Evolutionary conservation across 2,888 invertebrate species (phyloP).

Genomic region (Rhagonycha lutea): DNA sequence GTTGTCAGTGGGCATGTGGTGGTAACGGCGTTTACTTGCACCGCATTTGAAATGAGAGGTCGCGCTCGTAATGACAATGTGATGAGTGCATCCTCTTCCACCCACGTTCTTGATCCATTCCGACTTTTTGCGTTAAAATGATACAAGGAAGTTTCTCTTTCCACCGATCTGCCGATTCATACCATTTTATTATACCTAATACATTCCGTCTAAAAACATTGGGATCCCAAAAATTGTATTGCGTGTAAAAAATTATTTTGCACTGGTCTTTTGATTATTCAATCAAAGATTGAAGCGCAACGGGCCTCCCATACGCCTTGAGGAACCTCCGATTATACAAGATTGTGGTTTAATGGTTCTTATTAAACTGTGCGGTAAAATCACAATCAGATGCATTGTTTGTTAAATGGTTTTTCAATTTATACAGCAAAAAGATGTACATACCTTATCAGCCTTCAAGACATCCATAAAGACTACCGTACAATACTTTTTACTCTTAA

Average conservation of each 20-base stretch:
- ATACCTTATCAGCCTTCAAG: not conserved
- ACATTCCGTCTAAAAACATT: too few species aligned
- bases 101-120: constrained; percentile 18
- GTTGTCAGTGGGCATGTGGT: constrained; percentile 57
- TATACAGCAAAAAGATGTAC: not conserved
- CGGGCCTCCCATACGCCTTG: not conserved
- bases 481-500: not conserved
- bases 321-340: not conserved
- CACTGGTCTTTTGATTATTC: not conserved
- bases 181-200: too few species aligned
- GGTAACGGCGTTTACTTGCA: constrained; percentile 54
- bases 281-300: not conserved
- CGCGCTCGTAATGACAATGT: constrained; percentile 54
- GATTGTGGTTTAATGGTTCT: not conserved
- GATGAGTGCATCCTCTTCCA: constrained; percentile 43
- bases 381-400: not conserved
- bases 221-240: too few species aligned
- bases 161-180: not conserved
- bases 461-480: not conserved
- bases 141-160: not conserved
- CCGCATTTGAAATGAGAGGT: constrained; percentile 54
- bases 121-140: not conserved
- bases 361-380: not conserved
- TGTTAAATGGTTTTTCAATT: not conserved
- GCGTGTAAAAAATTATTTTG: too few species aligned